Base-by-base conservation (phyloP, 2,113 vertebrate genomes). In the Cyprinus carpio region DNA sequence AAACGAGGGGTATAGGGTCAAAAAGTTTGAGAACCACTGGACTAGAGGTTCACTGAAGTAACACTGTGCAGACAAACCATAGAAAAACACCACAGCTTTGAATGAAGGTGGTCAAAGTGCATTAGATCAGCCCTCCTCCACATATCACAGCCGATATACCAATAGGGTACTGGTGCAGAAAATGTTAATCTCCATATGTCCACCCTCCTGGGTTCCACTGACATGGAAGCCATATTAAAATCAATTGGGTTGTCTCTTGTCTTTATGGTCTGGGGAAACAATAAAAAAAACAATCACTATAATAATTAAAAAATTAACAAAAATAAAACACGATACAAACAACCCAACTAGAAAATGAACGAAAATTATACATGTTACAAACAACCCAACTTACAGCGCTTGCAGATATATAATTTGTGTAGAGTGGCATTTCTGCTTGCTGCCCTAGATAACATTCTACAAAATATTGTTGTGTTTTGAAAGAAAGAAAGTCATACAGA, bases 191-290 rank as follows among this genome's bases (percentile, higher is more conserved):
- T 94, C 86, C 83, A 92, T 92, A 90, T 91, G 89, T 92, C 89
- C 85, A 86, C 90, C 91, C 86, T 88, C 89, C 87, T 89, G 87
- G 72, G 87, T 88, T 93, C 91, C 92, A 89, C 69, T 88, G 93
- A 92, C 90, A 69, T 87, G 81, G 88, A 85, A 91, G 88, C 88
- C 90, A 79, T 92, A 91, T 94, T 94, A 89, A 93, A 93, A 94
- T 94, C 92, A 94, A 95, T 94, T 92, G 90, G 89, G 92, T 92
- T 92, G 91, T 94, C 92, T 93, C 90, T 92, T 84, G 90, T 90
- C 91, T 94, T 92, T 91, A 93, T 90, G 89, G 89, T 90, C 79
- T 84, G 87, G 65, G 87, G 90, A 90, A 94, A 89, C 87, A 88
- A 87, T 93, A 92, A 95, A 94, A 94, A 94, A n/a, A n/a, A n/a